phyloP scores from a whole-genome alignment of 2,113 vertebrate genomes.

The Saguinus imperator region DNA sequence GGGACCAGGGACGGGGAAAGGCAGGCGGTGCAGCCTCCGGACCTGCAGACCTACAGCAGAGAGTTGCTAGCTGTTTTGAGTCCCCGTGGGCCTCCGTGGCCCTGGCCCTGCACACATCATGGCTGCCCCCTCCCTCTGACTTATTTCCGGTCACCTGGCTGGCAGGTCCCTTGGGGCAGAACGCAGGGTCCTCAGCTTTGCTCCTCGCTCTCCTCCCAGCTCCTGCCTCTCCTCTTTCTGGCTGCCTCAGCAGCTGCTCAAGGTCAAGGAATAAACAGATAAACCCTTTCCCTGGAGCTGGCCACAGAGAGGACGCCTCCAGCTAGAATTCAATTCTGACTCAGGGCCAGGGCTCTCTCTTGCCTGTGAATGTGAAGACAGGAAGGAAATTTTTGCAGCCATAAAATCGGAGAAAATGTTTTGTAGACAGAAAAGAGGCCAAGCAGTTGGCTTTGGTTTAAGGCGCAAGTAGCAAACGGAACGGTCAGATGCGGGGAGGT shows the following conservation, averaged over 20 bases:
- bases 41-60: background rate
- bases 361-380: background rate
- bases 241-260: slow-evolving; percentile 32
- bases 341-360: slow-evolving; percentile 43
- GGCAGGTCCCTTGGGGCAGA: background rate
- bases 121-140: background rate
- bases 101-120: background rate
- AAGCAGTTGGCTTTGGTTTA: slow-evolving; percentile 14
- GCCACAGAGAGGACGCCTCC: background rate
- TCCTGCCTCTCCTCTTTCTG: background rate
- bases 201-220: background rate
- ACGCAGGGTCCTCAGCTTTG: background rate
- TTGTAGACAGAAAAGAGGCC: slow-evolving; percentile 46
- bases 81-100: background rate
- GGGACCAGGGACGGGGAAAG: background rate
- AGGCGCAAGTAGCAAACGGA: background rate
- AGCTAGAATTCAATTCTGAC: slow-evolving; percentile 62
- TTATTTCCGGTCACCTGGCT: background rate
- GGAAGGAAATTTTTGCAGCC: slow-evolving; percentile 21
- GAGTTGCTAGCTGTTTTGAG: no score
- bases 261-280: slow-evolving; percentile 69
- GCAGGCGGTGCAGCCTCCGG: background rate
- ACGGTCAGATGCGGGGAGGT: background rate
- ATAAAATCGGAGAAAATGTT: slow-evolving; percentile 57
- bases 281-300: slow-evolving; percentile 58